Conservation (phyloP, 1,140 invertebrate species). For the Drosophila tropicalis region DNA sequence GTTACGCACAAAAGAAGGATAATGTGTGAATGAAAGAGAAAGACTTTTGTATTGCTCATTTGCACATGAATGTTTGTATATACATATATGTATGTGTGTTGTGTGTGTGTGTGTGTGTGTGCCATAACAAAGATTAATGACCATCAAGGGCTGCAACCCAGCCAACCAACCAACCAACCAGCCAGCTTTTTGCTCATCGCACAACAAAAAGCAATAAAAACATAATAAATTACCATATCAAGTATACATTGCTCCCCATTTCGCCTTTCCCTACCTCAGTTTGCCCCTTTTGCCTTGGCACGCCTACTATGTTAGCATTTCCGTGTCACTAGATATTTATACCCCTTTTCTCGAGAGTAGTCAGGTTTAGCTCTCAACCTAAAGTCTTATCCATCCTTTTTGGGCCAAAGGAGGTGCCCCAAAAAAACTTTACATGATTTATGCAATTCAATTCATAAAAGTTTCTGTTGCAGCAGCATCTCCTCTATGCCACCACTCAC, state of each 20-base stretch:
- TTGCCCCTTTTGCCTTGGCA: conserved; percentile 4
- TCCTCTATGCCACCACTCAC: neutral
- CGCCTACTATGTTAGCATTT: conserved; percentile 61
- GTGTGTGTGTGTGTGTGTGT: conserved; percentile 49
- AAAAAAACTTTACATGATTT: conserved; percentile 70
- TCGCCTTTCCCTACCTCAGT: neutral
- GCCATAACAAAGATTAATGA: conserved; percentile 83
- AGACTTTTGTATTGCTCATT: conserved; percentile 4
- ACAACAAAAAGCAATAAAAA: conserved; percentile 79
- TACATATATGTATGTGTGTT: conserved; percentile 19
- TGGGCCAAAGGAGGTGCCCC: neutral
- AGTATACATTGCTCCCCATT: conserved; percentile 57
- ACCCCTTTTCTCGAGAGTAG: conserved; percentile 2
- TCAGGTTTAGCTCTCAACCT: conserved; percentile 22
- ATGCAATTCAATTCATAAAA: conserved; percentile 83
- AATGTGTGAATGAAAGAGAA: conserved; percentile 40
- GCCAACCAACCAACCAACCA: conserved; percentile 17
- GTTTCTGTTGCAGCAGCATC: conserved; percentile 36
- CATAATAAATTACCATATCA: conserved; percentile 83
- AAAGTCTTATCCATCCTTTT: conserved; percentile 13
- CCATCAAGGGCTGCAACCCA: conserved; percentile 64
- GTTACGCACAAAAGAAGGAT: conserved; percentile 75
- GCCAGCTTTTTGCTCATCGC: conserved; percentile 55
- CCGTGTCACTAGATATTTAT: conserved; percentile 58
- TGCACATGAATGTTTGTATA: neutral